Conservation (phyloP, 2,888 invertebrate species). For the Dasypogon diadema region DNA sequence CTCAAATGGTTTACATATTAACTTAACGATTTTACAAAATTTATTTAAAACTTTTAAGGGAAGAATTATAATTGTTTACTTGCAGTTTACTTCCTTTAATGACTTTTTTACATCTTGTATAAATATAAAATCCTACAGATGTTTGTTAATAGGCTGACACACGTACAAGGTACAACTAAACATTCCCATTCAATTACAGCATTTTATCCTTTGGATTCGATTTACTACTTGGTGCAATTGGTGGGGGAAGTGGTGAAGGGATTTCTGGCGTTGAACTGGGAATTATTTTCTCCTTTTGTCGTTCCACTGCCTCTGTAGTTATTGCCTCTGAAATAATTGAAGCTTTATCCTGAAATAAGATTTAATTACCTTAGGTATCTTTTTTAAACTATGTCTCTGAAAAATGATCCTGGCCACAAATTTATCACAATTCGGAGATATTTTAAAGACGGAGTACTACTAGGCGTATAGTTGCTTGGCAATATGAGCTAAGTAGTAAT, state of each 20-base stretch:
- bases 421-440: no score
- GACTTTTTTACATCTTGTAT: conserved; percentile 1
- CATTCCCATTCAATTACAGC: conserved; percentile 59
- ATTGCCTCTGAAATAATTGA: not conserved
- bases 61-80: not conserved
- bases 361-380: no score
- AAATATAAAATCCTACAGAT: not conserved
- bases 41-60: not conserved
- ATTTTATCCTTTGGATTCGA: conserved; percentile 59
- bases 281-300: conserved; percentile 54
- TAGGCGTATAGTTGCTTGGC: no score
- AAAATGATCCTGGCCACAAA: no score
- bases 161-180: not conserved
- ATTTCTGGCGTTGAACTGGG: conserved; percentile 38
- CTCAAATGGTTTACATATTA: conserved; percentile 10
- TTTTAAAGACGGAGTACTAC: no score
- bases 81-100: not conserved
- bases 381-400: no score
- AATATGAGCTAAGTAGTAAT: no score
- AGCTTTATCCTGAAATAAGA: not conserved
- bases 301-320: conserved; percentile 44
- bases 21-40: conserved; percentile 27
- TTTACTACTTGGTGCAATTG: conserved; percentile 6
- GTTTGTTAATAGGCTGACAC: not conserved
- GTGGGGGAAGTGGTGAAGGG: conserved; percentile 37